A percentile compares a stretch with the other conserved stretches of the same genome.
phyloP scores from a whole-genome alignment of 2,888 invertebrate genomes.

The Apeira syringaria region DNA sequence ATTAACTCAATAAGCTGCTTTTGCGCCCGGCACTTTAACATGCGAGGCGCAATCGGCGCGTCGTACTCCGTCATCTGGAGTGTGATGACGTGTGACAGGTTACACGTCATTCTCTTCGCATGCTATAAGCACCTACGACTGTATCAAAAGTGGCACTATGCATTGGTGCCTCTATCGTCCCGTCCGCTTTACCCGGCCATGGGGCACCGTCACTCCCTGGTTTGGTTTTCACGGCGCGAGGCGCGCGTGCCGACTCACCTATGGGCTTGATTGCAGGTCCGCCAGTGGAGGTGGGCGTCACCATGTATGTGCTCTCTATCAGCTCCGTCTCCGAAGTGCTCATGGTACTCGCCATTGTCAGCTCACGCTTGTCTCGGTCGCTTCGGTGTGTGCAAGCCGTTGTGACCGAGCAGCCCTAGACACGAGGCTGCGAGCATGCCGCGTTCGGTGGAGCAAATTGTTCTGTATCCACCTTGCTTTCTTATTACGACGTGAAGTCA shows the following conservation, averaged over 20 bases:
- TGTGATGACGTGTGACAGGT: background rate
- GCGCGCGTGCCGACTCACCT: constrained; percentile 66
- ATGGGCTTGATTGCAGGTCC: constrained; percentile 92
- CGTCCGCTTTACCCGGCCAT: constrained; percentile 53
- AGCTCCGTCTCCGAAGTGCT: constrained; percentile 99
- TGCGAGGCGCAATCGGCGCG: constrained; percentile 23
- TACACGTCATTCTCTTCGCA: constrained; percentile 11
- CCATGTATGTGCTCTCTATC: constrained; percentile 99
- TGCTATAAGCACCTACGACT: constrained; percentile 13
- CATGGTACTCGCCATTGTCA: constrained; percentile 91
- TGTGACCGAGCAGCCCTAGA: constrained; percentile 82
- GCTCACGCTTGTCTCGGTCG: constrained; percentile 77
- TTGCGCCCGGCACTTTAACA: constrained; percentile 53
- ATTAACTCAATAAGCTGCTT: constrained; percentile 42
- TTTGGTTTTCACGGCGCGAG: constrained; percentile 73
- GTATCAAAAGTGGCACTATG: constrained; percentile 32
- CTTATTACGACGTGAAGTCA: constrained; percentile 71
- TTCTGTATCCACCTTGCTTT: constrained; percentile 78
- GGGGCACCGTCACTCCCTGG: constrained; percentile 67
- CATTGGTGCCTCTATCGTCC: constrained; percentile 51
- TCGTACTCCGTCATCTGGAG: background rate
- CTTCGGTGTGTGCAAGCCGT: constrained; percentile 59
- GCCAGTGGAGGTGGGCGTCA: constrained; percentile 98
- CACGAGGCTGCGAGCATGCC: constrained; percentile 83
- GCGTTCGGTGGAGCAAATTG: constrained; percentile 77